Evolutionary conservation across 1,140 invertebrate genomes (phyloP), one percentile per base, ranked within the genome.

Genomic region (Drosophila baimaii): DNA sequence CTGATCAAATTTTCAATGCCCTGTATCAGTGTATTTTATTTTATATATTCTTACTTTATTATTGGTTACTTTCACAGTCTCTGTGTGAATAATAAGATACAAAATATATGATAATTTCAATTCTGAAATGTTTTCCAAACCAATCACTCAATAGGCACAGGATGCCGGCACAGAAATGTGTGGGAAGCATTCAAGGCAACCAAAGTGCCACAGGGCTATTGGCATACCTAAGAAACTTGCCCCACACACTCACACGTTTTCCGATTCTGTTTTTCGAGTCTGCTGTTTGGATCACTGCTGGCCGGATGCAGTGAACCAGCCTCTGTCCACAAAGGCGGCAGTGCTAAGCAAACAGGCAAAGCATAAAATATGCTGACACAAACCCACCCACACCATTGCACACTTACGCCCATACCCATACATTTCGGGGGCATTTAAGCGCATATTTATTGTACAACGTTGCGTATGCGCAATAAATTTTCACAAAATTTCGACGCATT

Each of bases 381-480:
- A 31, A 47, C 33, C 46, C 43, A 35, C 58, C 37, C 29, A 64
- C 58, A 49, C 44, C 31, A n/a, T 37, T 6, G 35, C 35, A 15
- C 43, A 46, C 33, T 39, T 35, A 10, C 21, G 17, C 31, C 15
- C 27, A 35, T 52, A 37, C 19, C 27, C 39, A 37, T 52, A 74
- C 35, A 65, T 62, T 62, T 88, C 37, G 43, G 52, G 63, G 80
- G 84, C 79, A 80, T 83, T 77, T 80, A 88, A 89, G 81, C 80
- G 80, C 65, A 84, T 88, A 88, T 89, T 89, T 89, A 89, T 89
- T 90, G 80, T 89, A 78, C 77, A 77, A 64, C 65, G 84, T 66
- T 77, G 84, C 84, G 85, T 81, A 89, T 89, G 74, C 84, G 85
- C 80, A 89, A 89, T 89, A 84, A 89, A 89, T 89, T 89, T 72